Conservation (phyloP, 1,140 invertebrate genomes). For the Lerema accius region DNA sequence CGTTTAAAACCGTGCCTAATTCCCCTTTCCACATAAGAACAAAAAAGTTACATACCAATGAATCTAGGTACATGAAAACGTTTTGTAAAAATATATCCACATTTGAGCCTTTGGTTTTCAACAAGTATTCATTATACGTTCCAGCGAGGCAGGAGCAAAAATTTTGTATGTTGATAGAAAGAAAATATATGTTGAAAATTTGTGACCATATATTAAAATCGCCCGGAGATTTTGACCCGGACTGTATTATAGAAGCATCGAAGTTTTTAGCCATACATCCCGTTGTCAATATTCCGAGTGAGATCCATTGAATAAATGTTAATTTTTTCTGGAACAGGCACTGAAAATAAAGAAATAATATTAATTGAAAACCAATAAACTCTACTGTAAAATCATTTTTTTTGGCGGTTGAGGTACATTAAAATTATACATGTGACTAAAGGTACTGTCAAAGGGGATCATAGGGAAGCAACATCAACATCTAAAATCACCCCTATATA, state of each 20-base stretch:
- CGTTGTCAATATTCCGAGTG: conserved; percentile 91
- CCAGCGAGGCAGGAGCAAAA: conserved; percentile 97
- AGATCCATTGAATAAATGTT: conserved; percentile 94
- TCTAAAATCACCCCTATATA: too few species aligned
- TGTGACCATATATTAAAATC: conserved; percentile 62
- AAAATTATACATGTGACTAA: too few species aligned
- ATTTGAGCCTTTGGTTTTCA: conserved; percentile 92
- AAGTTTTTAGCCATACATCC: conserved; percentile 97
- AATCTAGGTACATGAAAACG: conserved; percentile 97
- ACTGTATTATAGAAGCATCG: conserved; percentile 82
- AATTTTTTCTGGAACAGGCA: conserved; percentile 93
- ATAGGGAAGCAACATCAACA: too few species aligned
- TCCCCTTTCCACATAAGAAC: conserved; percentile 88
- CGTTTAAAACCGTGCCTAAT: conserved; percentile 84
- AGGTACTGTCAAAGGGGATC: too few species aligned
- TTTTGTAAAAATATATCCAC: conserved; percentile 97
- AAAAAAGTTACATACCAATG: conserved; percentile 93
- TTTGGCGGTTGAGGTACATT: too few species aligned
- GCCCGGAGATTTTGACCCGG: conserved; percentile 30
- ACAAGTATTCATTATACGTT: conserved; percentile 97
- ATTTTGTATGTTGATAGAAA: conserved; percentile 92
- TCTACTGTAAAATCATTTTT: too few species aligned
- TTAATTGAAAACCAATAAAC: conserved; percentile 5
- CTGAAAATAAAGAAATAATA: conserved; percentile 55
- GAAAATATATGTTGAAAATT: conserved; percentile 86